Evolutionary conservation across 2,797 vertebrate species (phyloP).

Genomic region (Lithobates pipiens): DNA sequence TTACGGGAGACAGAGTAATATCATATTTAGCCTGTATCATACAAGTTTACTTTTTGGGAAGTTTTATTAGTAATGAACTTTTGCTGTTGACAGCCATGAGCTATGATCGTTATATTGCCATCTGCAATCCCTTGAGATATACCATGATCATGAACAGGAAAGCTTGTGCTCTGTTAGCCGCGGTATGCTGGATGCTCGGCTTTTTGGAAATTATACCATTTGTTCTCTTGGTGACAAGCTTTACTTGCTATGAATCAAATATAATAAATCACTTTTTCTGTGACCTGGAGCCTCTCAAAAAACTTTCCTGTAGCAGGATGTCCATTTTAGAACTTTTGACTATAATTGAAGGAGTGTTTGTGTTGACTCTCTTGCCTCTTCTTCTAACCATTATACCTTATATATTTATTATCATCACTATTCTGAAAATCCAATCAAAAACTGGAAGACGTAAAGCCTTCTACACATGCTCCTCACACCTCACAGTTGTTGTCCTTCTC

Average conservation of each 20-base stretch:
- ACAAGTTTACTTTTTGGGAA: conserved; percentile 13
- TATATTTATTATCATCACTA: conserved; percentile 34
- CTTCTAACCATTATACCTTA: conserved; percentile 44
- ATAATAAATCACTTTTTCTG: conserved; percentile 21
- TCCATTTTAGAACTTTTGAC: not conserved
- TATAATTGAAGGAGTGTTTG: not conserved
- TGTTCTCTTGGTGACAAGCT: not conserved
- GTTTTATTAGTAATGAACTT: not conserved
- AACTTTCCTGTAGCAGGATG: conserved; percentile 1
- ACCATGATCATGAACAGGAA: not conserved
- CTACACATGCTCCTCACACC: conserved; percentile 60
- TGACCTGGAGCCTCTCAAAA: conserved; percentile 1
- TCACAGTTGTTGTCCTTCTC: conserved; percentile 26
- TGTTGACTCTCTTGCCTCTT: not conserved
- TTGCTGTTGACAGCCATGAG: conserved; percentile 6
- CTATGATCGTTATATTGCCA: conserved; percentile 6
- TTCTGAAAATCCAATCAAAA: conserved; percentile 41
- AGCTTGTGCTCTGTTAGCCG: not conserved
- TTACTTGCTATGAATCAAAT: conserved; percentile 10
- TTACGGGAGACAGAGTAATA: not conserved
- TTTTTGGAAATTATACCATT: not conserved
- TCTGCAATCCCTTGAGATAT: conserved; percentile 11
- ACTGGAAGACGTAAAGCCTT: conserved; percentile 52
- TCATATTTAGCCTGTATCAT: not conserved
- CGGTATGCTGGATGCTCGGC: not conserved